Percentiles rank a stretch among this genome's conserved stretches.
Evolutionary conservation across 2,888 invertebrate genomes (phyloP).

Genomic region (Dicyrtoma fusca): DNA sequence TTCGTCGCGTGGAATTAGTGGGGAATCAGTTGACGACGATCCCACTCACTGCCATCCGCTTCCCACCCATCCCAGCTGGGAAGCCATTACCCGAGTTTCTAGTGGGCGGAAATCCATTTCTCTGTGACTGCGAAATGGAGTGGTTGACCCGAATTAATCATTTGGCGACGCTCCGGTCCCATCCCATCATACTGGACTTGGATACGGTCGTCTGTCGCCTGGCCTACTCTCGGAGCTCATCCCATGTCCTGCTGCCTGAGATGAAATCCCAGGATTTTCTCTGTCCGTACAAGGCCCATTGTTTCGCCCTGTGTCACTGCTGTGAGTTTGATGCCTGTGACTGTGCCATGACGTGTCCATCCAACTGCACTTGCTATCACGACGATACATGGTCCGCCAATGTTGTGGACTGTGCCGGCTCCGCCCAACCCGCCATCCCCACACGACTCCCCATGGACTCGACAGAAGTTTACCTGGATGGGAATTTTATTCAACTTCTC

Average conservation of each 20-base stretch:
- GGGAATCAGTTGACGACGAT: conserved; percentile 82
- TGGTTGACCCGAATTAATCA: conserved; percentile 81
- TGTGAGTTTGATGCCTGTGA: conserved; percentile 90
- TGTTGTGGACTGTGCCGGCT: conserved; percentile 78
- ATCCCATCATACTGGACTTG: conserved; percentile 79
- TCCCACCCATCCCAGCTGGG: conserved; percentile 71
- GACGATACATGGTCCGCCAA: conserved; percentile 84
- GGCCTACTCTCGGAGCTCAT: conserved; percentile 64
- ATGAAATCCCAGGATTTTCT: conserved; percentile 76
- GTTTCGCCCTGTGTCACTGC: conserved; percentile 84
- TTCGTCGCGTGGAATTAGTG: conserved; percentile 86
- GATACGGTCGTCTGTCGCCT: conserved; percentile 77
- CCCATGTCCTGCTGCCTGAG: conserved; percentile 66
- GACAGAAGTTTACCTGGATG: conserved; percentile 83
- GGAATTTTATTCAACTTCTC: conserved; percentile 76
- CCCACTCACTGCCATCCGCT: conserved; percentile 76
- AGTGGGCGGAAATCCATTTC: conserved; percentile 79
- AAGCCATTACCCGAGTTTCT: conserved; percentile 78
- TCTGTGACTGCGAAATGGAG: conserved; percentile 85
- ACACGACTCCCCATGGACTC: conserved; percentile 86
- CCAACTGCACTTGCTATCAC: conserved; percentile 83
- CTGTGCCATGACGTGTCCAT: conserved; percentile 88
- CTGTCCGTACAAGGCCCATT: conserved; percentile 79
- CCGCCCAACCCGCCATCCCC: conserved; percentile 73
- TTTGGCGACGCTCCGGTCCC: conserved; percentile 70